phyloP scores from a whole-genome alignment of 2,888 invertebrate species.

The Asteroscopus sphinx region DNA sequence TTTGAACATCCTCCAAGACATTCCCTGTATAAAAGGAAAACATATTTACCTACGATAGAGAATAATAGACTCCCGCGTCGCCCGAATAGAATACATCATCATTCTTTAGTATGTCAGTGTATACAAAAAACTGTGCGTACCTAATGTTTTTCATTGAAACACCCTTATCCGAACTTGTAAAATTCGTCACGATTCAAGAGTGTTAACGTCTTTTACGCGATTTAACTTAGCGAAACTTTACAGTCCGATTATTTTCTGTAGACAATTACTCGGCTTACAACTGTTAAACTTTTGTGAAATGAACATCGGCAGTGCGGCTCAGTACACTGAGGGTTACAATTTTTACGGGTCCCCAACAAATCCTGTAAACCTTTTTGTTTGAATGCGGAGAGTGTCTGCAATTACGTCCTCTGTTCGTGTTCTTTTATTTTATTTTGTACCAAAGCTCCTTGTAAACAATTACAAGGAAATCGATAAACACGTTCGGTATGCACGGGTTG shows the following conservation, averaged over 20 bases:
- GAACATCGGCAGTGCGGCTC: constrained; percentile 33
- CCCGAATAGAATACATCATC: constrained; percentile 44
- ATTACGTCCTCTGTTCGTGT: constrained; percentile 51
- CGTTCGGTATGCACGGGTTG: constrained; percentile 37
- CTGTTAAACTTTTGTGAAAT: constrained; percentile 50
- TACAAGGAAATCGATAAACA: constrained; percentile 53
- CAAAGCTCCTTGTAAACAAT: constrained; percentile 48
- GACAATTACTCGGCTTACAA: constrained; percentile 57
- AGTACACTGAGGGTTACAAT: constrained; percentile 38
- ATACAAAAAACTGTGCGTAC: constrained; percentile 11
- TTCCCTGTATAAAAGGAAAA: constrained; percentile 49
- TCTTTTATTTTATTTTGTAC: constrained; percentile 41
- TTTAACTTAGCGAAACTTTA: constrained; percentile 51
- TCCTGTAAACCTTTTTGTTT: constrained; percentile 57
- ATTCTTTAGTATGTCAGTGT: constrained; percentile 21
- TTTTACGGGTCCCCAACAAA: constrained; percentile 53
- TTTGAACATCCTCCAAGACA: constrained; percentile 52
- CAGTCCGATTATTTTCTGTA: constrained; percentile 52
- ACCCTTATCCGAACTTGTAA: constrained; percentile 11
- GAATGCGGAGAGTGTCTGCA: constrained; percentile 57
- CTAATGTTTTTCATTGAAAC: constrained; percentile 24
- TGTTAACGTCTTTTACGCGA: constrained; percentile 49
- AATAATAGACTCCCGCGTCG: constrained; percentile 40
- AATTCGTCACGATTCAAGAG: constrained; percentile 23
- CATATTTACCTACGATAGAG: constrained; percentile 47